A percentile compares a stretch with the other conserved stretches of the same genome.
Conservation (phyloP, 2,113 vertebrate species). For the Apteryx mantelli region DNA sequence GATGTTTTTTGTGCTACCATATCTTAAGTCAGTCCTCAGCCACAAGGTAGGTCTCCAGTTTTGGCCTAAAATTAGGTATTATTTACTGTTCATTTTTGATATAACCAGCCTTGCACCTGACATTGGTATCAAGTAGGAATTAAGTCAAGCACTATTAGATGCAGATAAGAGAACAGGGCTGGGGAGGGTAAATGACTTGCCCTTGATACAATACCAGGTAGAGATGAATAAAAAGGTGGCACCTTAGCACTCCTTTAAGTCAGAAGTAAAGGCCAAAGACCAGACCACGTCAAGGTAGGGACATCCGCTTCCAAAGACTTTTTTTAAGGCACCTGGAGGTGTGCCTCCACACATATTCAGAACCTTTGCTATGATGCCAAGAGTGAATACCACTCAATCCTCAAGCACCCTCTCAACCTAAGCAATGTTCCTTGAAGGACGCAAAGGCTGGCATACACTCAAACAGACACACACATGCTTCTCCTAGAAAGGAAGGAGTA, state of each 20-base stretch:
- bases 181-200: not conserved
- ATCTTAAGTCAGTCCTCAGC: not conserved
- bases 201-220: rapidly evolving
- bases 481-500: not conserved
- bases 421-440: not conserved
- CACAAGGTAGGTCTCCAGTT: not conserved
- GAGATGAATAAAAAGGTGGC: not conserved
- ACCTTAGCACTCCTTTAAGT: not conserved
- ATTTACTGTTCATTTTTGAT: not conserved
- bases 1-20: not conserved
- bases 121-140: not conserved
- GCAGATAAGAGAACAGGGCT: not conserved
- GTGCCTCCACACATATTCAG: not conserved
- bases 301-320: not conserved
- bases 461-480: rapidly evolving
- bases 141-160: not conserved
- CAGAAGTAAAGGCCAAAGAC: not conserved
- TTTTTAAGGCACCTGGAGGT: not conserved
- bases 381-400: not conserved
- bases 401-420: not conserved
- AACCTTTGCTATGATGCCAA: not conserved
- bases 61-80: not conserved
- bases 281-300: rapidly evolving
- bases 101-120: not conserved
- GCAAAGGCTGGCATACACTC: not conserved